Evolutionary conservation across 2,113 vertebrate species (phyloP), one percentile per base, ranked within the genome.

Genomic region (Leucopternis melanops): DNA sequence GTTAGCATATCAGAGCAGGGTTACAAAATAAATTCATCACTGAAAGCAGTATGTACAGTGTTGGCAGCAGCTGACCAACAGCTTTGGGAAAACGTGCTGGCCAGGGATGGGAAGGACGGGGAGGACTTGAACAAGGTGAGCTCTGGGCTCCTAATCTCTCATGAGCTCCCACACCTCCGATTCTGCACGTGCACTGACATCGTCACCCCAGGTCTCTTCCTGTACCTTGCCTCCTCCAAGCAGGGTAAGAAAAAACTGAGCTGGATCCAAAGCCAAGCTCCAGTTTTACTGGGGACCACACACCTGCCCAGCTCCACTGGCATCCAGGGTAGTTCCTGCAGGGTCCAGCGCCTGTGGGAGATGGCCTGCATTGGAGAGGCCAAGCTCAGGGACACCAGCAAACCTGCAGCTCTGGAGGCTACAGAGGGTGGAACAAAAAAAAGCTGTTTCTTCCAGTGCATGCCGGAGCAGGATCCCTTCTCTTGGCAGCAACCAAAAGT

Each of bases 221-320:
- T 50, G 27, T 38, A 25, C 49, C n/a, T 86, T 36, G 45, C 40
- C 27, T 92, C 62, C 22, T 93, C 70, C 1, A 2, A 70, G 47
- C 36, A 45, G 34, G 52, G 9, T 62, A 80, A 22, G 71, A 44
- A 26, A 82, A 47, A 94, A 57, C 21, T 27, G 55, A 92, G 21
- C 45, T 47, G 44, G 36, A 63, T 34, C 17, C 34, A 36, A 70
- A 61, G 13, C 16, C 45, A 62, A 47, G 20, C 29, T 69, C 69
- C 66, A 12, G 4, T 49, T 70, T 70, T 10, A 52, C 29, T 8
- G 2, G 1, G 32, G 44, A 74, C 15, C 15, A 47, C 0, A 2
- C 16, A 49, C n/a, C 57, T 1, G 1, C 32, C 49, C 23, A 8
- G 55, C 45, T 83, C 45, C 10, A 9, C 23, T 57, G 74, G 69